Evolutionary conservation across 2,888 invertebrate species (phyloP).

Genomic region (Xylocampa areola): DNA sequence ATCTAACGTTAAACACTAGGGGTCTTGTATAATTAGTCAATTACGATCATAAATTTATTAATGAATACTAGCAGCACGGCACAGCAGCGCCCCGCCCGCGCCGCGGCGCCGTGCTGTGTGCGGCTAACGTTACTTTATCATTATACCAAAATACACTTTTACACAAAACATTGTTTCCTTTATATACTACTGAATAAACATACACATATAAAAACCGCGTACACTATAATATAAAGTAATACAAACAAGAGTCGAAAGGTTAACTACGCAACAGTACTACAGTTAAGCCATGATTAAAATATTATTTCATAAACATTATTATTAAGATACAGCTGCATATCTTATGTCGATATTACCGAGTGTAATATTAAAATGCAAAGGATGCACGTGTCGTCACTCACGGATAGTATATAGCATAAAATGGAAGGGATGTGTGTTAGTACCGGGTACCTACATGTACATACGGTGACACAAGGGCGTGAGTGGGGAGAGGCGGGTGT

Average conservation of each 20-base stretch:
- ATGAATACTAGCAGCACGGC: conserved; percentile 68
- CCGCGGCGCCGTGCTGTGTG: conserved; percentile 55
- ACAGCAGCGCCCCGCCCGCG: conserved; percentile 61
- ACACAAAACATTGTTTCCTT: conserved; percentile 84
- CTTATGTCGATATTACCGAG: conserved; percentile 82
- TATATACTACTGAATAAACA: conserved; percentile 89
- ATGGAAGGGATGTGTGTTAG: conserved; percentile 12
- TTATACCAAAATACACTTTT: conserved; percentile 88
- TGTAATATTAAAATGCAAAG: conserved; percentile 81
- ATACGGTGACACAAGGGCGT: conserved; percentile 28
- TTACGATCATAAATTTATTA: conserved; percentile 89
- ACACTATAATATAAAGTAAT: conserved; percentile 88
- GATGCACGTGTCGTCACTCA: conserved; percentile 69
- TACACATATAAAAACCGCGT: conserved; percentile 90
- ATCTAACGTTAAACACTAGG: conserved; percentile 86
- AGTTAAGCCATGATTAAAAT: conserved; percentile 88
- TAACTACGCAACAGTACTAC: conserved; percentile 89
- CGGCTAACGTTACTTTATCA: conserved; percentile 73
- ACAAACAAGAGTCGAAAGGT: conserved; percentile 88
- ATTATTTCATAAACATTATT: conserved; percentile 85
- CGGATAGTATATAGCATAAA: conserved; percentile 56
- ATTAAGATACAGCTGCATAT: conserved; percentile 84
- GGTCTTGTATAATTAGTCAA: conserved; percentile 89
- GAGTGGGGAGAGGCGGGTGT: conserved; percentile 48
- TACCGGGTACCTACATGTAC: conserved; percentile 19